A percentile compares a stretch with the other conserved stretches of the same genome.
Evolutionary conservation across 2,797 vertebrate species (phyloP).

Genomic region (Rhynchotus rufescens): DNA sequence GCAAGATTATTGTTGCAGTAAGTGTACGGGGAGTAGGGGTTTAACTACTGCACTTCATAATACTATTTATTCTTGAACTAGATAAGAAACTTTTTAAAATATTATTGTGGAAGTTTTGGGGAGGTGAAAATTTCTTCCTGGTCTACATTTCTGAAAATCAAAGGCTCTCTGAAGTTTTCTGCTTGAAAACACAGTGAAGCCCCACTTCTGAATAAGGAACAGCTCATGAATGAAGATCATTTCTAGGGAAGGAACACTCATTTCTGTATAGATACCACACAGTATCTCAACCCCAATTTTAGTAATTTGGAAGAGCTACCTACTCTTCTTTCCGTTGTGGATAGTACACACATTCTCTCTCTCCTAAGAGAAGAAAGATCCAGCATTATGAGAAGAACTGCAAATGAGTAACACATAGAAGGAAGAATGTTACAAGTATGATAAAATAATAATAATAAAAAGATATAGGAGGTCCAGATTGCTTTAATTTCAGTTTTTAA

Average conservation of each 20-base stretch:
- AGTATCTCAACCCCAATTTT: not conserved
- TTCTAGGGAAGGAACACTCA: not conserved
- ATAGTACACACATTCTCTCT: not conserved
- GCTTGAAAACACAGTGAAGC: not conserved
- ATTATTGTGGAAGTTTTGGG: not conserved
- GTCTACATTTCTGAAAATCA: not conserved
- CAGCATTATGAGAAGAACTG: not conserved
- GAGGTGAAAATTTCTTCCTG: not conserved
- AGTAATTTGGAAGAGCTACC: not conserved
- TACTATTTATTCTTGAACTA: not conserved
- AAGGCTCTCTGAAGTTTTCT: not conserved
- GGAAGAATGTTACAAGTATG: not conserved
- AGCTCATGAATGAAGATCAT: not conserved
- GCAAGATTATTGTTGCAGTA: not conserved
- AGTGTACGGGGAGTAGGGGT: not conserved
- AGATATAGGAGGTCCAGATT: not conserved
- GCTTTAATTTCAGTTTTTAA: constrained; percentile 43
- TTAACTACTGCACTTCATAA: not conserved
- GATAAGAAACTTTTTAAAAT: not conserved
- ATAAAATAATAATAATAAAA: not conserved
- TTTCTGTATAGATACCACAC: not conserved
- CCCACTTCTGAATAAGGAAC: not conserved
- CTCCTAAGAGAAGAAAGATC: not conserved
- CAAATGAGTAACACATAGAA: not conserved
- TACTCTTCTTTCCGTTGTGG: not conserved